Conservation (phyloP, 1,140 invertebrate species). For the Phymorhynchus buccinoides region DNA sequence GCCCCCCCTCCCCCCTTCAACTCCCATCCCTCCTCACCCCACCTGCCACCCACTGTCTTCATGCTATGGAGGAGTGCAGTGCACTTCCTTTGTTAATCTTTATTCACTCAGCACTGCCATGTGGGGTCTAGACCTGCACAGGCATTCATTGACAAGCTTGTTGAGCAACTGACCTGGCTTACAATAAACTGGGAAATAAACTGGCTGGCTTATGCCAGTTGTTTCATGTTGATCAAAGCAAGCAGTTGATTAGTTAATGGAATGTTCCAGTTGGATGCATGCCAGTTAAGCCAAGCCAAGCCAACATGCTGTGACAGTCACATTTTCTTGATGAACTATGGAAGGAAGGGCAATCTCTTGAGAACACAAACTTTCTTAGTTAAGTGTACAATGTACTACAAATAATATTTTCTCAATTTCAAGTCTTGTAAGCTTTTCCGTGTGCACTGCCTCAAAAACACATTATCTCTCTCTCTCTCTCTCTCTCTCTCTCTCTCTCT, state of each 20-base stretch:
- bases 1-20: too few species aligned
- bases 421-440: not conserved
- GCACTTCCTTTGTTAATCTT: not conserved
- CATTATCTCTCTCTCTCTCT: not conserved
- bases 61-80: not conserved
- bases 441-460: not conserved
- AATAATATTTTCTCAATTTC: too few species aligned
- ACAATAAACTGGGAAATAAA: too few species aligned
- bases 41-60: too few species aligned
- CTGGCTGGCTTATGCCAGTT: not conserved
- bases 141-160: not conserved
- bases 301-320: too few species aligned
- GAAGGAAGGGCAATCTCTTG: too few species aligned
- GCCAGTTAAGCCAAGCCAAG: not conserved
- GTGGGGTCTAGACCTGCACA: not conserved
- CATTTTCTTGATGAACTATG: too few species aligned
- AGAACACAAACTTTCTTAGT: too few species aligned
- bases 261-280: not conserved
- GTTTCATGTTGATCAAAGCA: not conserved
- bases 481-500: conserved; percentile 10
- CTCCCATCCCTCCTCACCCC: too few species aligned
- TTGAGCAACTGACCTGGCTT: not conserved
- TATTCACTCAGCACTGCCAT: not conserved
- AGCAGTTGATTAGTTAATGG: not conserved
- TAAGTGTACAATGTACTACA: too few species aligned